These are phyloP conservation scores for Presbytis comata DNA, from an alignment of 2,797 vertebrate species.

Conservation along the genomic window DNA sequence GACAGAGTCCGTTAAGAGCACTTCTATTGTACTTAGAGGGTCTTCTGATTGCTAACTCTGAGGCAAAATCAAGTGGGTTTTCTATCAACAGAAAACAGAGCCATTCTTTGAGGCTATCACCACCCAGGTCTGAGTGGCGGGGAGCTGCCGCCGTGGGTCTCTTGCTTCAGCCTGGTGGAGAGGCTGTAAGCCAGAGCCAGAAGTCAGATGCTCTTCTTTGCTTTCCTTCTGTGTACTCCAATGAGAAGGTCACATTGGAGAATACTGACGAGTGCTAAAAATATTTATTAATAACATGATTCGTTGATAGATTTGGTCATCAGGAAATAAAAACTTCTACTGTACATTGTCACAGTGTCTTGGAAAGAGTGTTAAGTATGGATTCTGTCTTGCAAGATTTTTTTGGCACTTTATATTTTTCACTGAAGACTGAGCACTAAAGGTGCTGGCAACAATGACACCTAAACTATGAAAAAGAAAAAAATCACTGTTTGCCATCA, in stretches of 20 bases:
- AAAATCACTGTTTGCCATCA: background rate
- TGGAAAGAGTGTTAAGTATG: background rate
- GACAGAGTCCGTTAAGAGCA: background rate
- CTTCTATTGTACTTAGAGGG: background rate
- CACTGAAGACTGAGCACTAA: constrained; percentile 25
- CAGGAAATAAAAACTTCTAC: background rate
- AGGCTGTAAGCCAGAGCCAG: background rate
- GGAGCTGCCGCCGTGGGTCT: background rate
- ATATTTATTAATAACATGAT: background rate
- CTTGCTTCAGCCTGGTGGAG: background rate
- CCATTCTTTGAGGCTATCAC: background rate
- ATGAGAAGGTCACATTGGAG: background rate
- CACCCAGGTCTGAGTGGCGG: background rate
- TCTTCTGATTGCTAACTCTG: background rate
- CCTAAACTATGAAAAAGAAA: background rate
- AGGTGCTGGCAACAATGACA: constrained; percentile 21
- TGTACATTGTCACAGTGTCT: constrained; percentile 60
- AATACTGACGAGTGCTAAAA: background rate
- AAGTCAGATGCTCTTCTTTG: background rate
- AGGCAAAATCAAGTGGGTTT: background rate
- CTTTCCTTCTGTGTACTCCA: background rate
- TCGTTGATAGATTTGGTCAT: background rate
- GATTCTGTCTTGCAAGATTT: background rate
- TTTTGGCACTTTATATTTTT: constrained; percentile 58
- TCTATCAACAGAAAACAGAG: background rate